phyloP scores from a whole-genome alignment of 2,113 vertebrate species.

The Turnix velox region DNA sequence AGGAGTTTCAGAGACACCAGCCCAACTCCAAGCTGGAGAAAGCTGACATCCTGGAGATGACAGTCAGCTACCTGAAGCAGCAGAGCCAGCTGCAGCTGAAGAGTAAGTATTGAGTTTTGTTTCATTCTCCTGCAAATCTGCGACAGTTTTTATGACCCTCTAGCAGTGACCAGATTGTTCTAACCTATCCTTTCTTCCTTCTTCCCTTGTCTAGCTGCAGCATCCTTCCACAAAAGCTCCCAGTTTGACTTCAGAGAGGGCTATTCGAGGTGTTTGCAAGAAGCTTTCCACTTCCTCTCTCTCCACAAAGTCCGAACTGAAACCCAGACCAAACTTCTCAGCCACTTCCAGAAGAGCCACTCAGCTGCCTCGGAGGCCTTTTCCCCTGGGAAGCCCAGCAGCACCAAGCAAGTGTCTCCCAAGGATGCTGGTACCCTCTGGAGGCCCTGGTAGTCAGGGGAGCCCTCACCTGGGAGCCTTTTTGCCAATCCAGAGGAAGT shows the following conservation, averaged over 20 bases:
- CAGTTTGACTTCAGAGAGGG: slow-evolving; percentile 66
- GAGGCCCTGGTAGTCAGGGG: slow-evolving; percentile 68
- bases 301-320: slow-evolving; percentile 53
- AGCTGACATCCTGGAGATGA: slow-evolving; percentile 69
- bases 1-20: slow-evolving; percentile 65
- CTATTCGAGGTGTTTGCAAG: slow-evolving; percentile 67
- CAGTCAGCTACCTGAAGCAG: slow-evolving; percentile 72
- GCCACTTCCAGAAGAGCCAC: slow-evolving; percentile 60
- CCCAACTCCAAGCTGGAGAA: slow-evolving; percentile 72
- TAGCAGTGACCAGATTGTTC: neutral
- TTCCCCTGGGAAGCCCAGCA: neutral
- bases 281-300: slow-evolving; percentile 70
- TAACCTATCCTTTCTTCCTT: neutral
- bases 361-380: neutral
- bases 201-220: neutral
- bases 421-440: slow-evolving; percentile 24
- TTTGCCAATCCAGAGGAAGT: slow-evolving; percentile 49
- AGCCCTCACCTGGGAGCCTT: neutral
- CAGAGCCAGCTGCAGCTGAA: slow-evolving; percentile 54
- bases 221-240: neutral
- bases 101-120: slow-evolving; percentile 20
- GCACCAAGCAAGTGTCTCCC: neutral
- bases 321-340: slow-evolving; percentile 59
- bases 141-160: neutral
- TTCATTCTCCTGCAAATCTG: neutral